Conservation (phyloP, 2,797 vertebrate species). For the Trachurus trachurus region DNA sequence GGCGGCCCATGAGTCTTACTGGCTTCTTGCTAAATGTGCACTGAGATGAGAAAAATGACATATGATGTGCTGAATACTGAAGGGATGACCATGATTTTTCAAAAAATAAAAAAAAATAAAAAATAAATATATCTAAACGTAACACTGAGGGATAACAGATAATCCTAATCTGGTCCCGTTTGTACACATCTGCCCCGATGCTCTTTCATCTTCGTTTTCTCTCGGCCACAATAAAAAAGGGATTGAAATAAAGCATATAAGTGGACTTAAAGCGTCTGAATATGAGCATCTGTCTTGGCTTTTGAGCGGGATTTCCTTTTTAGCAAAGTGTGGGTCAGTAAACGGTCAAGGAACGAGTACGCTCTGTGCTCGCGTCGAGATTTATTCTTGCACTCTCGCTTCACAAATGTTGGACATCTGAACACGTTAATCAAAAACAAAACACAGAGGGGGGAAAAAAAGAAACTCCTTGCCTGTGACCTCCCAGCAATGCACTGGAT, state of each 20-base stretch:
- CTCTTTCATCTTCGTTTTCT: neutral
- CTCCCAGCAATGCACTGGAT: slow-evolving; percentile 38
- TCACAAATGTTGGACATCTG: slow-evolving; percentile 23
- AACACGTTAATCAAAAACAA: slow-evolving; percentile 29
- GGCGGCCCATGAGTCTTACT: neutral
- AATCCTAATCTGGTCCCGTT: neutral
- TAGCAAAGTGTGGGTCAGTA: neutral
- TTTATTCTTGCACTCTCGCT: slow-evolving; percentile 36
- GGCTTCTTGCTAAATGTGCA: neutral
- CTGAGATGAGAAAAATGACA: neutral
- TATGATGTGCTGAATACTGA: neutral
- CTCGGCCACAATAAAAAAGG: neutral
- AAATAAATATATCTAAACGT: neutral
- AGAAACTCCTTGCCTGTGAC: slow-evolving; percentile 36
- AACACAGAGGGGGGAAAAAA: slow-evolving; percentile 5
- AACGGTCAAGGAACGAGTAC: neutral
- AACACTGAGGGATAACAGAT: neutral
- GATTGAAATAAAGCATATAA: slow-evolving; percentile 7
- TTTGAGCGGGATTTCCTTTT: slow-evolving; percentile 23
- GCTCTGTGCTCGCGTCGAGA: slow-evolving; percentile 8
- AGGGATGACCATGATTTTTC: neutral
- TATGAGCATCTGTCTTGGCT: slow-evolving; percentile 1
- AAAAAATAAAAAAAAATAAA: no score
- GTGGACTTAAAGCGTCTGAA: neutral
- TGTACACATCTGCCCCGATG: neutral